These are phyloP conservation scores for Eupithecia exiguata DNA, from an alignment of 2,888 invertebrate genomes.

Conservation along the genomic window DNA sequence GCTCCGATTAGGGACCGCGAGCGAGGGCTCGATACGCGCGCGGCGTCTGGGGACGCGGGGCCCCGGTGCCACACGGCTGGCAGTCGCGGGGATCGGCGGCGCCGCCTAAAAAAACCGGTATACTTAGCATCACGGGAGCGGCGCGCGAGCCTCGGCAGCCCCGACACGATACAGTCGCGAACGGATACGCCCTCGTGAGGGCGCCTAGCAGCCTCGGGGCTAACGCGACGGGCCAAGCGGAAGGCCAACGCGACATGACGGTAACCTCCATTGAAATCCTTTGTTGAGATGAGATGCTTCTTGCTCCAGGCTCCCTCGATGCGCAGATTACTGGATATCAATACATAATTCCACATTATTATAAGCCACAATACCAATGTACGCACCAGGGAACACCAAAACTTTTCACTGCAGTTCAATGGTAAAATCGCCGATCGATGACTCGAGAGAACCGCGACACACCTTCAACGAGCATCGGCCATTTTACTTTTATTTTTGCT, in stretches of 20 bases:
- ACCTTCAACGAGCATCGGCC: slow-evolving; percentile 78
- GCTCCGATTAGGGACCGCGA: slow-evolving; percentile 65
- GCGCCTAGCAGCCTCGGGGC: slow-evolving; percentile 74
- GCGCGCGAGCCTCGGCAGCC: slow-evolving; percentile 57
- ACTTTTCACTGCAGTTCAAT: slow-evolving; percentile 80
- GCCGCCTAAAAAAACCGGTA: slow-evolving; percentile 80
- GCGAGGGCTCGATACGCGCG: slow-evolving; percentile 83
- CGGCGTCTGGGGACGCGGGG: slow-evolving; percentile 70
- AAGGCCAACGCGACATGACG: slow-evolving; percentile 67
- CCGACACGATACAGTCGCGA: slow-evolving; percentile 68
- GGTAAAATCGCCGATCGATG: slow-evolving; percentile 63
- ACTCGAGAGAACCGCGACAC: slow-evolving; percentile 74
- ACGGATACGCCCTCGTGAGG: slow-evolving; percentile 74
- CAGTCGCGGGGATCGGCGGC: slow-evolving; percentile 73
- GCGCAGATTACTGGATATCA: slow-evolving; percentile 66
- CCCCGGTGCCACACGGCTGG: slow-evolving; percentile 75
- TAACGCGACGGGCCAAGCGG: slow-evolving; percentile 77
- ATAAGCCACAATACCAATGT: slow-evolving; percentile 80
- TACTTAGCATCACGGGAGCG: slow-evolving; percentile 74
- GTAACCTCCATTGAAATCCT: slow-evolving; percentile 46
- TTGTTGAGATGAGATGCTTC: slow-evolving; percentile 47
- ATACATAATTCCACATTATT: slow-evolving; percentile 79
- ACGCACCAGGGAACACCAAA: slow-evolving; percentile 82
- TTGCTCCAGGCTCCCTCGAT: slow-evolving; percentile 46
- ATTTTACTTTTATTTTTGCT: slow-evolving; percentile 65